phyloP scores from a whole-genome alignment of 2,888 invertebrate genomes.

The Dasypogon diadema region DNA sequence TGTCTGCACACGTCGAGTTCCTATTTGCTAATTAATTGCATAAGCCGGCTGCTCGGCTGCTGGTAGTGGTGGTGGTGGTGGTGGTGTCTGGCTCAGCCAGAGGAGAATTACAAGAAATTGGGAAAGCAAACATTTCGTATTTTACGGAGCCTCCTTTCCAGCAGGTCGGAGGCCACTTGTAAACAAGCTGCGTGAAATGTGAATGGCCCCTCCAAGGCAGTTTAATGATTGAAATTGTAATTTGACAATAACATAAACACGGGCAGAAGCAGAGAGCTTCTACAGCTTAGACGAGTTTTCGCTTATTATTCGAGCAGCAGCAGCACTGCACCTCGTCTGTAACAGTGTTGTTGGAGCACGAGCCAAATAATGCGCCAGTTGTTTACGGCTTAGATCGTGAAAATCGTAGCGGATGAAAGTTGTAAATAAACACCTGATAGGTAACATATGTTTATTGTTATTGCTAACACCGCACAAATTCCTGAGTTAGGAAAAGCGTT shows the following conservation, averaged over 20 bases:
- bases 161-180: neutral
- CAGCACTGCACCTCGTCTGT: too few relatives aligned
- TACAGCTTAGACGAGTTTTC: too few relatives aligned
- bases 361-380: neutral
- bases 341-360: too few relatives aligned
- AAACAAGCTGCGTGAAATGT: constrained; percentile 29
- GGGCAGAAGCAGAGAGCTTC: too few relatives aligned
- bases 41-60: too few relatives aligned
- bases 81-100: neutral
- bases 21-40: constrained; percentile 38
- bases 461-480: neutral
- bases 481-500: neutral
- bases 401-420: neutral
- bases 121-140: neutral
- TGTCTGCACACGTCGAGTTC: constrained; percentile 23
- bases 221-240: neutral
- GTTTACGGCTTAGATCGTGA: neutral
- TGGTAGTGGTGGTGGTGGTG: neutral
- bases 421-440: constrained; percentile 45
- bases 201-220: constrained; percentile 3
- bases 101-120: neutral
- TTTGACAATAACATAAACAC: constrained; percentile 21
- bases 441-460: constrained; percentile 36
- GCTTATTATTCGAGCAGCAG: too few relatives aligned
- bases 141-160: neutral